These are phyloP conservation scores for Drosophila sp. DNA, from an alignment of 1,140 invertebrate species.

Conservation along the genomic window DNA sequence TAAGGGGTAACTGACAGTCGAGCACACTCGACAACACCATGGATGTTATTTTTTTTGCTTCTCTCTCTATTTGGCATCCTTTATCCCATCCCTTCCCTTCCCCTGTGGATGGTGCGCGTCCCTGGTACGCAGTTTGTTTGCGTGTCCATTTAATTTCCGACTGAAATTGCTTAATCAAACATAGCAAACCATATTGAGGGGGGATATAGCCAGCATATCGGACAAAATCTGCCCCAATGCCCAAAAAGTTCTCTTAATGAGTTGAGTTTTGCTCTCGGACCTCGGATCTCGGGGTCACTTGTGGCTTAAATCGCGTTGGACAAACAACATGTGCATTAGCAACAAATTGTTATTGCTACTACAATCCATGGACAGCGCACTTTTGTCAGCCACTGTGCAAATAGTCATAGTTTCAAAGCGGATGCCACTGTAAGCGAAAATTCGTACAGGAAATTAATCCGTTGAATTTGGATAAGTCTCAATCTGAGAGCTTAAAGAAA, in stretches of 20 bases:
- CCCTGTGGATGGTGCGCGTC: constrained; percentile 1
- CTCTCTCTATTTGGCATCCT: neutral
- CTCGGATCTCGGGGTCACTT: neutral
- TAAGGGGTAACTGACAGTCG: no score
- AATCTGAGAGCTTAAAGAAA: constrained; percentile 26
- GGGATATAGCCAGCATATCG: constrained; percentile 16
- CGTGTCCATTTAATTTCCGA: constrained; percentile 83
- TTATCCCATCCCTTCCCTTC: neutral
- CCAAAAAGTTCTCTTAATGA: constrained; percentile 69
- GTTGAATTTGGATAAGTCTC: constrained; percentile 28
- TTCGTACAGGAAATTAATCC: constrained; percentile 15
- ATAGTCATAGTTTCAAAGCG: neutral
- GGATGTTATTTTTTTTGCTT: neutral
- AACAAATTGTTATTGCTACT: constrained; percentile 79
- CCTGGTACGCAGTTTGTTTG: constrained; percentile 65
- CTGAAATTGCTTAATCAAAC: constrained; percentile 83
- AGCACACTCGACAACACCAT: no score
- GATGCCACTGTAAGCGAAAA: neutral
- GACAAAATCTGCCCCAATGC: constrained; percentile 53
- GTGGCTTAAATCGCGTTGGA: constrained; percentile 19
- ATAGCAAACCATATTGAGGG: constrained; percentile 29
- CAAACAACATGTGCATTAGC: constrained; percentile 72
- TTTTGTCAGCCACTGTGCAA: constrained; percentile 33
- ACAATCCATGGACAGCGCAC: constrained; percentile 13
- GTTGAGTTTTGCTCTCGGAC: constrained; percentile 52